These are phyloP conservation scores for Masnerella sp. DNA, from an alignment of 2,888 invertebrate genomes.

Conservation along the genomic window DNA sequence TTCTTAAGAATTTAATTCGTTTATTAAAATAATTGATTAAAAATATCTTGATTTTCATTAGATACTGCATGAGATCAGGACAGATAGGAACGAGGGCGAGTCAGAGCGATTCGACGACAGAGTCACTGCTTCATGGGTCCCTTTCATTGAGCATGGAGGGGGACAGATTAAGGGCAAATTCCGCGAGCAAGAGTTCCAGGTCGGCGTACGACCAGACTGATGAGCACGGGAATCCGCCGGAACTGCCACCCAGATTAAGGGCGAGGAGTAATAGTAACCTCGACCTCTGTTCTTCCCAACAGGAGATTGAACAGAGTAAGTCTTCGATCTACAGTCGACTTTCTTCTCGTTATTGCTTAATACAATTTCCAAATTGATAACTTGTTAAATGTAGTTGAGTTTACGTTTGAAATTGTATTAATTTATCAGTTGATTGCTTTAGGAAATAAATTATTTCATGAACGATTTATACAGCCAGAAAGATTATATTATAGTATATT, in stretches of 20 bases:
- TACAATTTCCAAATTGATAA: no score
- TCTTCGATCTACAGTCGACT: not conserved
- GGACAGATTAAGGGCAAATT: constrained; percentile 73
- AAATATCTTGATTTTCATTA: no score
- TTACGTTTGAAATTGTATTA: no score
- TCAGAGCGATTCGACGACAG: constrained; percentile 65
- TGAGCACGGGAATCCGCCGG: constrained; percentile 82
- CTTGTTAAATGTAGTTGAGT: no score
- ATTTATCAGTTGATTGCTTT: no score
- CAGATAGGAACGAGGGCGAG: constrained; percentile 74
- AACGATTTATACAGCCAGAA: no score
- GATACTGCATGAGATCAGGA: no score
- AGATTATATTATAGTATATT: no score
- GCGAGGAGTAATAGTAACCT: constrained; percentile 86
- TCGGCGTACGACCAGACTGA: constrained; percentile 71
- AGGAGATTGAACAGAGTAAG: constrained; percentile 77
- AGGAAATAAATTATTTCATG: no score
- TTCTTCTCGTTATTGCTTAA: no score
- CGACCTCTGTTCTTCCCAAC: constrained; percentile 81
- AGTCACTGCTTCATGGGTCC: constrained; percentile 69
- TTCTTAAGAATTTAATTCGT: no score
- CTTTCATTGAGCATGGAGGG: constrained; percentile 66
- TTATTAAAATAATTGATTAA: no score
- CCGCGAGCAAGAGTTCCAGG: constrained; percentile 73
- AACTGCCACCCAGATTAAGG: constrained; percentile 88